Evolutionary conservation across 2,113 vertebrate species (phyloP).

Genomic region (Gobius niger): DNA sequence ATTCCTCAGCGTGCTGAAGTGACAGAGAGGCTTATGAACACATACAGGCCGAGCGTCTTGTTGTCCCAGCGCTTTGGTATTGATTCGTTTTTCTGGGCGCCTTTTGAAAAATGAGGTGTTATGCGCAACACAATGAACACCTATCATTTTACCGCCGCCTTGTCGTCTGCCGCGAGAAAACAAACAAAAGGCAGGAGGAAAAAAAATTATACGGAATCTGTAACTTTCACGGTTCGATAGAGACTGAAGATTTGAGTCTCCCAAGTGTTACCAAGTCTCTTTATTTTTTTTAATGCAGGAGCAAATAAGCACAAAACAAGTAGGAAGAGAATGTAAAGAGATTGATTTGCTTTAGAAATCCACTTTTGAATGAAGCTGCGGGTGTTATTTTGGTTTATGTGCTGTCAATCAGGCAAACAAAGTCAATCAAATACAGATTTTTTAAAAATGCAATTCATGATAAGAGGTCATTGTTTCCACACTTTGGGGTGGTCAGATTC

Average conservation of each 20-base stretch:
- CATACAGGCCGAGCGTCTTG: constrained; percentile 17
- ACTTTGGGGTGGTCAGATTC: too few relatives aligned
- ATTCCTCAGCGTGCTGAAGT: constrained; percentile 28
- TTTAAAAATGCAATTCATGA: too few relatives aligned
- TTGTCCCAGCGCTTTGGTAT: constrained; percentile 35
- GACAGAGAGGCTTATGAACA: constrained; percentile 20
- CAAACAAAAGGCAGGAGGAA: neutral
- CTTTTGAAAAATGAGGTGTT: constrained; percentile 41
- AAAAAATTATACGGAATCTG: neutral
- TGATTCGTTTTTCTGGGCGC: constrained; percentile 46
- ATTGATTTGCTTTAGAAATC: neutral
- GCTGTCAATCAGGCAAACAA: too few relatives aligned
- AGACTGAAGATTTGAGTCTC: neutral
- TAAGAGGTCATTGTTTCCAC: too few relatives aligned
- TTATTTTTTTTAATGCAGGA: neutral
- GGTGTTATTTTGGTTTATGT: neutral
- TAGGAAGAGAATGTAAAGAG: neutral
- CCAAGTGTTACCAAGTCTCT: too few relatives aligned
- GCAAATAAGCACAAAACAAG: neutral
- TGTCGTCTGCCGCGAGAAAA: neutral
- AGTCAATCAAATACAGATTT: too few relatives aligned
- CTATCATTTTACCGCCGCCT: constrained; percentile 31
- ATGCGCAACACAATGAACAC: constrained; percentile 38
- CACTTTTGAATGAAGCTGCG: neutral
- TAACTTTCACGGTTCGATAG: constrained; percentile 1